Base-by-base conservation (phyloP, 2,888 invertebrate genomes). In the Gryllus longicercus region DNA sequence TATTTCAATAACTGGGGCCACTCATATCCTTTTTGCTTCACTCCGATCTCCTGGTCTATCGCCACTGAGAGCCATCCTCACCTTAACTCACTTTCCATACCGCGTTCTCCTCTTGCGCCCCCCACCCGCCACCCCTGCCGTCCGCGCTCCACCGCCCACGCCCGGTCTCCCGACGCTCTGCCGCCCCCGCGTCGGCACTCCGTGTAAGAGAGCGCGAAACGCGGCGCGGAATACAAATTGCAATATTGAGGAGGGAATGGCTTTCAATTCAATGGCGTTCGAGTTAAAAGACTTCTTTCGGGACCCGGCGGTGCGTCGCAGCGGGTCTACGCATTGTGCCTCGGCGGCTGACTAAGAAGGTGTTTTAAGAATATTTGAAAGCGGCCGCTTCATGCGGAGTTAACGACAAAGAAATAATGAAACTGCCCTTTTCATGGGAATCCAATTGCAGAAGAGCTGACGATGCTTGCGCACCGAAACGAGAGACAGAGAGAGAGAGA, bases 161-260 rank as follows among this genome's bases (percentile, higher is more conserved):
- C 63, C 63, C 16, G n/a, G 16, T 11, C 1, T 14, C 11, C 63
- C 63, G 11, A 8, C 63, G 63, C 63, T 4, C n/a, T 5, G 14
- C n/a, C 63, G 63, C 63, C n/a, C n/a, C 63, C 63, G 63, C 63
- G 63, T 14, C 63, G n/a, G 63, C 63, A 63, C 63, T 63, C 63
- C 16, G 1, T 63, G 63, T 63, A 63, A 63, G 63, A 63, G 63
- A 63, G 63, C 63, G 63, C 63, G 63, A 5, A 63, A 63, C 63
- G 63, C 63, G 63, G 63, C 14, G 63, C 63, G 11, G 63, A 63
- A 63, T 63, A 63, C 63, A 63, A 63, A 63, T 63, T 63, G 63
- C 63, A 63, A 63, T 63, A 63, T 63, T 63, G 63, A 63, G 63
- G 63, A n/a, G 1, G 16, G 63, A 63, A 63, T n/a, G 63, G 63